These are phyloP conservation scores for Alectura lathami DNA, from an alignment of 2,113 vertebrate genomes.

Conservation along the genomic window DNA sequence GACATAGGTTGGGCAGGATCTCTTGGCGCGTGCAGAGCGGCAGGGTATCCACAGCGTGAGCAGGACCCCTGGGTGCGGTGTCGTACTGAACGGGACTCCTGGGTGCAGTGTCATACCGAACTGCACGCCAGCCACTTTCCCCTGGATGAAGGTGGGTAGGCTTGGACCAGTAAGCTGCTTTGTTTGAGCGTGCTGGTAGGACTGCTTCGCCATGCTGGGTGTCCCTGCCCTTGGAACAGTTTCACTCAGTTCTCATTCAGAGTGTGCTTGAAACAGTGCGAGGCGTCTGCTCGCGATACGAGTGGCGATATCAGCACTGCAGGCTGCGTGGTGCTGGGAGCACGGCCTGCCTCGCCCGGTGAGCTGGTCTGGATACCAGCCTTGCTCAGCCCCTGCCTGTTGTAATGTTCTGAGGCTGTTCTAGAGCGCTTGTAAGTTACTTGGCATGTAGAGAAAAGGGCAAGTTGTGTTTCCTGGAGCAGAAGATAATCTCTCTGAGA, in stretches of 20 bases:
- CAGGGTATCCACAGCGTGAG: background rate
- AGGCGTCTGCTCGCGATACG: accelerated
- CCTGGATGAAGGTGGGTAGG: accelerated
- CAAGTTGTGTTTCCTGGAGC: background rate
- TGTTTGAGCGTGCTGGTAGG: background rate
- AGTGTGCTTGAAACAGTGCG: accelerated
- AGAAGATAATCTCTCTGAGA: background rate
- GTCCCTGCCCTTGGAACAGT: background rate
- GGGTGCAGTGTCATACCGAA: too few relatives aligned
- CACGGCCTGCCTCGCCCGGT: background rate
- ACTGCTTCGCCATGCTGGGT: background rate
- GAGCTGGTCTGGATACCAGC: background rate
- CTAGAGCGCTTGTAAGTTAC: background rate
- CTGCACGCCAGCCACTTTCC: accelerated
- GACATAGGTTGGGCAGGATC: too few relatives aligned
- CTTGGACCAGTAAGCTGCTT: background rate
- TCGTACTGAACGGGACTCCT: too few relatives aligned
- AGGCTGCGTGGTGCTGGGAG: accelerated
- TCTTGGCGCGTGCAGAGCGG: background rate
- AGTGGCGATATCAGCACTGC: accelerated
- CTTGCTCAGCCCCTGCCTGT: accelerated
- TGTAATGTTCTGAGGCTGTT: accelerated
- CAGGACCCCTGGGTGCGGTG: too few relatives aligned
- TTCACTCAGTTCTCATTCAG: background rate
- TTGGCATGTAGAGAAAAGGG: background rate